A percentile compares a stretch with the other conserved stretches of the same genome.
Evolutionary conservation across 1,140 invertebrate species (phyloP).

Genomic region (Stegodyphus dumicola): DNA sequence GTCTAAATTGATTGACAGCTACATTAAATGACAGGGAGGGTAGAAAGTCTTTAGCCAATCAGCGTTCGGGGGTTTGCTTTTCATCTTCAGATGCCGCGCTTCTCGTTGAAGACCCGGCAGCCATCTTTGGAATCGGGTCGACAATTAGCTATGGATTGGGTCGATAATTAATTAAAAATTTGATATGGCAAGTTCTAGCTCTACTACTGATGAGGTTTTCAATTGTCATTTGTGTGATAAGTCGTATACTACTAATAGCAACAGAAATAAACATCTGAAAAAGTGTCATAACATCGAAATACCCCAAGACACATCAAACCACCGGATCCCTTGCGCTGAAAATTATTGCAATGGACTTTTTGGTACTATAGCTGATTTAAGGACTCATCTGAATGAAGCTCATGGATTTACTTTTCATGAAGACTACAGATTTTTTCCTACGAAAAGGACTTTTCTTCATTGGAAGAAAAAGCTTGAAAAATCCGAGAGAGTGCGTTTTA

Average conservation of each 20-base stretch:
- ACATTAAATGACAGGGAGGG: background rate
- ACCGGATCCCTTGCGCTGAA: constrained; percentile 50
- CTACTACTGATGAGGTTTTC: constrained; percentile 28
- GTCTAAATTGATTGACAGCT: constrained; percentile 25
- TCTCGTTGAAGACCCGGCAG: constrained; percentile 40
- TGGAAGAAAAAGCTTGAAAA: constrained; percentile 56
- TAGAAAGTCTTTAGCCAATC: constrained; percentile 21
- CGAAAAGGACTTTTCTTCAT: constrained; percentile 39
- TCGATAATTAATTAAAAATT: constrained; percentile 38
- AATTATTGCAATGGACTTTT: constrained; percentile 55
- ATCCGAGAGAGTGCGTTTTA: constrained; percentile 46
- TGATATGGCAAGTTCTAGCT: constrained; percentile 43
- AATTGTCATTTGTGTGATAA: constrained; percentile 45
- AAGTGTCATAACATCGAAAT: constrained; percentile 50
- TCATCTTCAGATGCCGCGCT: constrained; percentile 22
- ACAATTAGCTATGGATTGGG: constrained; percentile 49
- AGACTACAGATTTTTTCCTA: constrained; percentile 53
- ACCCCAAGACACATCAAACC: constrained; percentile 49
- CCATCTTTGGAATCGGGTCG: constrained; percentile 57
- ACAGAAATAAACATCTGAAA: constrained; percentile 52
- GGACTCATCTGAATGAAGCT: constrained; percentile 32
- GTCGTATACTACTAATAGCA: constrained; percentile 53
- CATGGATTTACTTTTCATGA: constrained; percentile 42
- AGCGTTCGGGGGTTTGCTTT: constrained; percentile 42
- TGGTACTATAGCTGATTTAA: constrained; percentile 44